Percentiles rank a stretch among this genome's conserved stretches.
phyloP scores from a whole-genome alignment of 2,113 vertebrate genomes.

The Tretioscincus oriximinensis region DNA sequence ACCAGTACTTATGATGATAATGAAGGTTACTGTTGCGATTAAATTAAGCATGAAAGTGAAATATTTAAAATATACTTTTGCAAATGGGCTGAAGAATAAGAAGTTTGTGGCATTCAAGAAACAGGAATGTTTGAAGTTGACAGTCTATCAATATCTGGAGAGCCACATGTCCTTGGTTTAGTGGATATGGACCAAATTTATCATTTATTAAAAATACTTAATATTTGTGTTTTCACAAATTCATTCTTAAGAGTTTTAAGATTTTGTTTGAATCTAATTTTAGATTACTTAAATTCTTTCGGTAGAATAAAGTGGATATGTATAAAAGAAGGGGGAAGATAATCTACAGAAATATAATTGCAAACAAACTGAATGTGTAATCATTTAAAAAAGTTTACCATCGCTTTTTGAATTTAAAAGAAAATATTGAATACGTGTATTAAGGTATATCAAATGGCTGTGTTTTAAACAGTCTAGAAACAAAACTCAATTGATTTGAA shows the following conservation, averaged over 20 bases:
- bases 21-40: conserved; percentile 38
- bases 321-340: not conserved
- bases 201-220: not conserved
- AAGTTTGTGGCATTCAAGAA: not conserved
- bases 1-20: conserved; percentile 11
- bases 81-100: conserved; percentile 30
- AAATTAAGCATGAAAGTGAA: conserved; percentile 31
- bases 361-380: conserved; percentile 27
- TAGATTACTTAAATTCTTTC: conserved; percentile 46
- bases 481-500: conserved; percentile 50
- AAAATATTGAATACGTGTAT: conserved; percentile 49
- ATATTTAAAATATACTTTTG: conserved; percentile 32
- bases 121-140: not conserved
- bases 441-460: conserved; percentile 55
- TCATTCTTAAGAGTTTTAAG: conserved; percentile 50
- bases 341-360: not conserved
- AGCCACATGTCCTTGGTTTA: not conserved
- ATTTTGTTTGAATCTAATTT: conserved; percentile 25
- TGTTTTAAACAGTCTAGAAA: conserved; percentile 72
- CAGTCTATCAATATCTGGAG: not conserved
- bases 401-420: conserved; percentile 58
- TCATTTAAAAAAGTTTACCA: conserved; percentile 53
- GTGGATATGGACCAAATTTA: not conserved
- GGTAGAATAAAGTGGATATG: not conserved
- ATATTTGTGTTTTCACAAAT: conserved; percentile 33